Base-by-base conservation (phyloP, 2,888 invertebrate genomes). In the Leptogaster cylindrica region DNA sequence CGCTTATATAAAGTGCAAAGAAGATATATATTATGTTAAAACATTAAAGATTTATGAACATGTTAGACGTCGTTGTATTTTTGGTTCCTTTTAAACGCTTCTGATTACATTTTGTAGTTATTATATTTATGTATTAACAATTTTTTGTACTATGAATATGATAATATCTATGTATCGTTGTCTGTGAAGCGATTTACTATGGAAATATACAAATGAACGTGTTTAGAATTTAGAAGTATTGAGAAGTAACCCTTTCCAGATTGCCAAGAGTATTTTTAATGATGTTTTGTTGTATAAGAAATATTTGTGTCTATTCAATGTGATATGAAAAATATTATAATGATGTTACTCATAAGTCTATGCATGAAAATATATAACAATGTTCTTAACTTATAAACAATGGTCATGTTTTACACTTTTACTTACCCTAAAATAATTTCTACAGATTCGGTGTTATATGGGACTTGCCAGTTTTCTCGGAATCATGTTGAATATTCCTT, bases 1-100 rank as follows among this genome's bases (percentile, higher is more conserved):
- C 93, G 10, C 84, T 93, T 63, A 90, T 93, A 73, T 93, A 88
- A 86, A 74, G 46, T 69, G 68, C 52, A 52, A 52, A 44, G 7
- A n/a, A 52, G 36, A 58, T 20, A 20, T 23, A 23, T 12, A 28
- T 28, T 58, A 39, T 39, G 39, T 58, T 41, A 39, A 41, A 39
- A n/a, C 36, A 23, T 36, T 16, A 58, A 23, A 36, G 41, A 41
- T 39, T 58, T 39, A 58, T 58, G 41, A 41, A 20, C 5, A 39
- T 39, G 41, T 39, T 39, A 58, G 58, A 58, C n/a, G n/a, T 25
- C 41, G 58, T 58, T 58, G 39, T 23, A 6, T 31, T 51, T 58
- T 58, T 39, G 39, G 5, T 58, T 25, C 2, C 14, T 28, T 12
- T 28, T 27, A 39, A 39, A 14, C 7, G 23, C 39, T 58, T 39